Evolutionary conservation across 1,140 invertebrate species (phyloP).

Genomic region (Homarus americanus): DNA sequence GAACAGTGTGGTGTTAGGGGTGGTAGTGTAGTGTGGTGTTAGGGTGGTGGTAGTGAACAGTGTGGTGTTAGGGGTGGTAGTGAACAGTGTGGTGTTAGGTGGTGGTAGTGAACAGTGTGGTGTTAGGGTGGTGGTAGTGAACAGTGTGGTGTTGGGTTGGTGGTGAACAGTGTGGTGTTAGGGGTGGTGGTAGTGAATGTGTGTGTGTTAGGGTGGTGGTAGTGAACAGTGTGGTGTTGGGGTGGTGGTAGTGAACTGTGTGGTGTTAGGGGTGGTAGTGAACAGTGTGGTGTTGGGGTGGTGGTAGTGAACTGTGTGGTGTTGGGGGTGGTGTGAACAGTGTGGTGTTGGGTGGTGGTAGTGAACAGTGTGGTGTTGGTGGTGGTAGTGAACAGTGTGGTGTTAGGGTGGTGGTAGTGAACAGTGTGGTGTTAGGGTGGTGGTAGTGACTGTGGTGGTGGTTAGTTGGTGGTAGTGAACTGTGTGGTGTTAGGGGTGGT

Average conservation of each 20-base stretch:
- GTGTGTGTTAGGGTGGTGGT: too few species aligned
- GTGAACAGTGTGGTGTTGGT: too few species aligned
- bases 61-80: background rate
- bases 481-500: too few species aligned
- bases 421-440: too few species aligned
- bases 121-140: too few species aligned
- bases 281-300: background rate
- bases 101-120: background rate
- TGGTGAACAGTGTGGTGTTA: too few species aligned
- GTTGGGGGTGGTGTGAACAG: background rate
- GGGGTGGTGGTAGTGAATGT: too few species aligned
- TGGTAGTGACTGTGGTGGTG: too few species aligned
- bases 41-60: background rate
- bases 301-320: background rate
- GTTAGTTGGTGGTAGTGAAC: too few species aligned
- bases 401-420: too few species aligned
- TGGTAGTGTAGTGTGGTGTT: background rate
- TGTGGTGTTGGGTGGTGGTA: conserved; percentile 67
- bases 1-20: too few species aligned
- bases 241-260: background rate
- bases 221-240: background rate
- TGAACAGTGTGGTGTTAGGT: background rate
- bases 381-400: too few species aligned
- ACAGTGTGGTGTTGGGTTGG: conserved; percentile 55
- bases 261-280: background rate